Base-by-base conservation (phyloP, 2,113 vertebrate species). In the Hiodon alosoides region DNA sequence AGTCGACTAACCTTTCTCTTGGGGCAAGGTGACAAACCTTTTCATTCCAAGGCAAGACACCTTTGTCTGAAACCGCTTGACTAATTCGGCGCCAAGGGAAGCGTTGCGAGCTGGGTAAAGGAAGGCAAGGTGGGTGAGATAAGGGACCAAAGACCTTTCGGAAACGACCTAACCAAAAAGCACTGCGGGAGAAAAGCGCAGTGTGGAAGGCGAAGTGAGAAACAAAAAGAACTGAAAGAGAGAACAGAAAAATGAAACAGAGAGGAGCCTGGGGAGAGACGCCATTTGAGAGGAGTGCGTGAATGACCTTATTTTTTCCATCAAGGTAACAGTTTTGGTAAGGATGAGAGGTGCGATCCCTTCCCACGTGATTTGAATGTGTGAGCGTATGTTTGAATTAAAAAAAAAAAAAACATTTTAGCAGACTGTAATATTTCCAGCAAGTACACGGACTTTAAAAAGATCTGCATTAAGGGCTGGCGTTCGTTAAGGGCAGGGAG, bases 1-100 rank as follows among this genome's bases (percentile, higher is more conserved):
- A 68, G 72, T 2, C 0, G 0, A 72, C 79, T 66, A 76, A 87
- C 86, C 84, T 85, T 83, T 84, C 3, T 73, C 11, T 61, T 81
- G 78, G 55, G 59, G 76, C 16, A 67, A 66, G 0, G 0, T 66
- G 69, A 86, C 67, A 54, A 17, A 79, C 8, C 3, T 60, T 5
- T 2, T 2, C 80, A 78, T 68, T 10, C 55, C 61, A 3, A 79
- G 0, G 71, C 83, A 88, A n/a, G 82, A 81, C 0, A 75, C 13
- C 0, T 79, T 79, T 69, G 53, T 67, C 53, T 80, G 69, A 74
- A 86, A 85, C 0, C 65, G 3, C 7, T 46, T 73, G 77, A 83
- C 73, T 74, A 84, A n/a, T 2, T 79, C 68, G 1, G 67, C 0
- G 11, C 61, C 6, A 2, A 67, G 17, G 0, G 74, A 66, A 3